Evolutionary conservation across 2,113 vertebrate genomes (phyloP), one percentile per base, ranked within the genome.

Genomic region (Cololabis saira): DNA sequence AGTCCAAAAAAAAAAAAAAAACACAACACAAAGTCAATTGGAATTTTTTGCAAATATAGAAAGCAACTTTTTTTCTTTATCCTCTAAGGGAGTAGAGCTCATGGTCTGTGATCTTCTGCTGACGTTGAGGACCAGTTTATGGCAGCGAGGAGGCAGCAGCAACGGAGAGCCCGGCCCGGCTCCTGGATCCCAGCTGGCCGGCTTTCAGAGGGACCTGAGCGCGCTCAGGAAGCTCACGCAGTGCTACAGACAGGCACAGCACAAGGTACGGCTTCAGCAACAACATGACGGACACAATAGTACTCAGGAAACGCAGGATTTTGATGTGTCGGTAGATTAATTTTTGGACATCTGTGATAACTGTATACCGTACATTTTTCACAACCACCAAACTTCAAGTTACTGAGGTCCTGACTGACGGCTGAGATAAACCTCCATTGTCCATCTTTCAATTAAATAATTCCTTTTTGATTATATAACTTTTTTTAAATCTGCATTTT

Each of bases 141-240:
- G 97, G 97, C 97, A 99, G 83, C 95, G 96, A 63, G 95, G 96
- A 61, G 81, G 89, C 14, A 86, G 94, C 67, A 92, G 85, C 4
- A 90, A 96, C 42, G 97, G 95, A 0, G 97, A 98, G 74, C 92
- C 95, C 2, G 94, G 95, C 82, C 98, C 94, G 0, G 95, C 95
- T 0, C 95, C 95, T 0, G 93, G 95, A 1, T 83, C 95, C 0
- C 95, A 97, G 81, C 83, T 99, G 83, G 94, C 96, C 0, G 98
- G 98, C 66, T 99, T 99, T 91, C 98, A 99, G 85, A 93, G 95
- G 0, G 98, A 99, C 90, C 95, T 99, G 2, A 96, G 96, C 72
- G 95, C 95, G 18, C 91, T 99, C 55, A 92, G 97, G 67, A 95
- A 94, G 76, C 93, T 99, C 71, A 96, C 95, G 1, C 95, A 98